Evolutionary conservation across 2,888 invertebrate genomes (phyloP).

Genomic region (Phrixothrix hirtus): DNA sequence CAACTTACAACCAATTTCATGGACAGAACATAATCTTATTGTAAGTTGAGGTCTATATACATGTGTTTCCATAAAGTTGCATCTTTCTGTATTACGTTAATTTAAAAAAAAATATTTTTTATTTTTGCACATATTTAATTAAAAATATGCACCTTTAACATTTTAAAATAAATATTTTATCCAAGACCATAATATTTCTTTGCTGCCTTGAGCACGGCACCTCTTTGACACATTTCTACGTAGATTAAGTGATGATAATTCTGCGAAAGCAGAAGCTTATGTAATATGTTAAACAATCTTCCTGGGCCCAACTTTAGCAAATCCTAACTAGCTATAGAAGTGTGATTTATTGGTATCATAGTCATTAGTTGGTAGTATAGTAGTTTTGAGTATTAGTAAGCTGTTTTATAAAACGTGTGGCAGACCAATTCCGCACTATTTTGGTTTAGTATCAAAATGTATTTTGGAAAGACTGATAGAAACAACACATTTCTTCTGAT

Average conservation of each 20-base stretch:
- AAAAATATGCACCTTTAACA: no score
- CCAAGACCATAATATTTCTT: slow-evolving; percentile 3
- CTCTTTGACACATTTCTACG: slow-evolving; percentile 44
- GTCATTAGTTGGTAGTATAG: slow-evolving; percentile 54
- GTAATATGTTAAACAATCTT: slow-evolving; percentile 57
- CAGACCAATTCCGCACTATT: slow-evolving; percentile 25
- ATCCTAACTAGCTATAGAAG: slow-evolving; percentile 54
- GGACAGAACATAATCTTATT: no score
- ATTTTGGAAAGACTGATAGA: slow-evolving; percentile 58
- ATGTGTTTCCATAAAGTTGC: no score
- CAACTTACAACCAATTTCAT: no score
- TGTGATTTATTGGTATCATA: slow-evolving; percentile 58
- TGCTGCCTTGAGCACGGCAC: slow-evolving; percentile 48
- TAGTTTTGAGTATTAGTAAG: slow-evolving; percentile 42
- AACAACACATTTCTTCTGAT: slow-evolving; percentile 56
- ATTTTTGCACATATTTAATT: no score
- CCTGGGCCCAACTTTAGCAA: slow-evolving; percentile 57
- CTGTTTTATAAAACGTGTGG: slow-evolving; percentile 33
- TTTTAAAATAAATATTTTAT: no score
- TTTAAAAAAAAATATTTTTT: no score
- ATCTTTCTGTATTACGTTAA: no score
- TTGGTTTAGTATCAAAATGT: slow-evolving; percentile 41
- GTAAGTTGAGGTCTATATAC: no score
- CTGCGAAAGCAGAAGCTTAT: slow-evolving; percentile 48
- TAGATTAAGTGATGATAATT: slow-evolving; percentile 51